These are phyloP conservation scores for Plectropomus leopardus DNA, from an alignment of 2,113 vertebrate genomes.

Conservation along the genomic window DNA sequence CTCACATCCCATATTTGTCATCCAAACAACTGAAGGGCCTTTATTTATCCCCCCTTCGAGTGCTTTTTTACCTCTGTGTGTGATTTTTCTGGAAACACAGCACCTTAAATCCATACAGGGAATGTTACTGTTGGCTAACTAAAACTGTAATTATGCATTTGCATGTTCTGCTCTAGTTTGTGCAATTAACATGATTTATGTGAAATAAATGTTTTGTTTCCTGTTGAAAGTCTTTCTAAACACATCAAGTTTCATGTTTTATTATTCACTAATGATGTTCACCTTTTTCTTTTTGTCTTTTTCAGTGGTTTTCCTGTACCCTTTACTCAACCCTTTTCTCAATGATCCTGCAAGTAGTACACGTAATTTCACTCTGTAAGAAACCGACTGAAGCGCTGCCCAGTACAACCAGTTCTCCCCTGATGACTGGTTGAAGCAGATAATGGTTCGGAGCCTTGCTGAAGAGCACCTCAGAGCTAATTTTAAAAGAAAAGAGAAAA, in stretches of 20 bases:
- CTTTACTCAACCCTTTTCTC: not conserved
- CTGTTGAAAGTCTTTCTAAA: slow-evolving; percentile 6
- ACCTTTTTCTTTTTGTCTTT: not conserved
- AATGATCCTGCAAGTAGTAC: not conserved
- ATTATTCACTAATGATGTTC: slow-evolving; percentile 7
- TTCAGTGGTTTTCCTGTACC: too few species aligned
- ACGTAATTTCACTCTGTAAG: not conserved
- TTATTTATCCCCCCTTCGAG: slow-evolving; percentile 38
- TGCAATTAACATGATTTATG: slow-evolving; percentile 26
- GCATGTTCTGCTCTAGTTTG: not conserved
- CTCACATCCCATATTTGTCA: slow-evolving; percentile 28
- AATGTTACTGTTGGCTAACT: not conserved
- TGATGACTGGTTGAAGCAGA: not conserved
- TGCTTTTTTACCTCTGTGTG: slow-evolving; percentile 8
- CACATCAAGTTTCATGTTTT: not conserved
- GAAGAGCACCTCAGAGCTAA: too few species aligned
- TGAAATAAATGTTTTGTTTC: slow-evolving; percentile 17
- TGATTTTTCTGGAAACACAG: slow-evolving; percentile 15
- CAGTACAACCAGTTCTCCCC: not conserved
- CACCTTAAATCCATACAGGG: slow-evolving; percentile 9
- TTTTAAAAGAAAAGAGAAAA: too few species aligned
- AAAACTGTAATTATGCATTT: slow-evolving; percentile 25
- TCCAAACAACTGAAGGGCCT: slow-evolving; percentile 26
- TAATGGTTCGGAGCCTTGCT: too few species aligned
- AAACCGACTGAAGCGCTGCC: not conserved